A percentile compares a stretch with the other conserved stretches of the same genome.
Conservation (phyloP, 2,797 vertebrate genomes). For the Microctenopoma steveboyesi region DNA sequence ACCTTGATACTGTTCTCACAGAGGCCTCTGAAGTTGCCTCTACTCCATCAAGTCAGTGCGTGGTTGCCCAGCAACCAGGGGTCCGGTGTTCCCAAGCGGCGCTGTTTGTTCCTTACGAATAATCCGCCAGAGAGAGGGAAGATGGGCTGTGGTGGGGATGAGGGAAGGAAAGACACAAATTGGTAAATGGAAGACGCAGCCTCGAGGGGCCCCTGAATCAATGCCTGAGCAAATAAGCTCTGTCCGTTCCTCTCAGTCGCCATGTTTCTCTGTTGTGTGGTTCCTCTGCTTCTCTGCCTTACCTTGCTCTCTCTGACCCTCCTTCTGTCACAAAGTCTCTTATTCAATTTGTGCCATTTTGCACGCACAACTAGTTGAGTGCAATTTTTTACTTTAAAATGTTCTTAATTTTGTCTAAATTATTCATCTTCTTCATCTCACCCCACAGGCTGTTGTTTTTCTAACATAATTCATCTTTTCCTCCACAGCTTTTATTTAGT, state of each 20-base stretch:
- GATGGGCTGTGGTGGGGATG: constrained; percentile 75
- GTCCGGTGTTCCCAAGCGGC: constrained; percentile 84
- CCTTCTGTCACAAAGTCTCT: constrained; percentile 20
- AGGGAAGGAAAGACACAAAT: constrained; percentile 84
- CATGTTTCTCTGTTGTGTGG: constrained; percentile 58
- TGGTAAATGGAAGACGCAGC: constrained; percentile 84
- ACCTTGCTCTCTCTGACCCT: constrained; percentile 40
- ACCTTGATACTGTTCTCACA: constrained; percentile 80
- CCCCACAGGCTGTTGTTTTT: constrained; percentile 30
- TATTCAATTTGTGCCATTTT: constrained; percentile 24
- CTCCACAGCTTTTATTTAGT: constrained; percentile 7
- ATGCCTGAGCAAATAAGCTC: constrained; percentile 83
- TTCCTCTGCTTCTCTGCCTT: constrained; percentile 44
- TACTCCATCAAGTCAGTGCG: constrained; percentile 84
- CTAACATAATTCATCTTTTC: constrained; percentile 9
- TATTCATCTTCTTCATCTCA: constrained; percentile 33
- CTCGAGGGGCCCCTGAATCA: constrained; percentile 82
- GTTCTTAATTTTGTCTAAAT: constrained; percentile 43
- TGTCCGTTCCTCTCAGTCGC: constrained; percentile 62
- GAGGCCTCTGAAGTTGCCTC: constrained; percentile 82
- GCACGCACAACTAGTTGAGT: constrained; percentile 47
- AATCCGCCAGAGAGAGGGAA: constrained; percentile 74
- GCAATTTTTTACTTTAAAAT: constrained; percentile 29
- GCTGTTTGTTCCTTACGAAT: constrained; percentile 84
- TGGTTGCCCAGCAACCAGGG: constrained; percentile 85